Conservation (phyloP, 2,113 vertebrate genomes). For the Setophaga coronata region DNA sequence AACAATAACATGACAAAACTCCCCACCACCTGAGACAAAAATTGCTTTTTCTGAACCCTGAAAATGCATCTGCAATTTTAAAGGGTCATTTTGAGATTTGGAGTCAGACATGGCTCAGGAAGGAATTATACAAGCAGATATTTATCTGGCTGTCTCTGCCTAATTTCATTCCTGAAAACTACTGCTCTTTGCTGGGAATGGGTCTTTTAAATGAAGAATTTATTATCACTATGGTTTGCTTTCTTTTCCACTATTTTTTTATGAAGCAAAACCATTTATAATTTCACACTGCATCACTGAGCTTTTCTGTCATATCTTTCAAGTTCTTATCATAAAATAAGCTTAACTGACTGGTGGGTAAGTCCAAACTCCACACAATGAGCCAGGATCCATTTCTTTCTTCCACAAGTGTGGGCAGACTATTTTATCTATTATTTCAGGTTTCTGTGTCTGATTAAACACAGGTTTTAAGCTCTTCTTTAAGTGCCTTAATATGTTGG, state of each 20-base stretch:
- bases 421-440: not conserved
- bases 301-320: not conserved
- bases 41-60: not conserved
- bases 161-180: slow-evolving; percentile 14
- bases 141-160: not conserved
- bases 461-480: not conserved
- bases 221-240: not conserved
- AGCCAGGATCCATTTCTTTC: not conserved
- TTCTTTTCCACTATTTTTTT: not conserved
- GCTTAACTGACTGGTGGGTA: not conserved
- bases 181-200: not conserved
- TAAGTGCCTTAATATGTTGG: not conserved
- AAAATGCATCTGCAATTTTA: not conserved
- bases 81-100: not conserved
- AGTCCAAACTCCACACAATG: not conserved
- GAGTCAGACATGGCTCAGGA: not conserved
- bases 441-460: not conserved
- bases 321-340: not conserved
- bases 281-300: not conserved
- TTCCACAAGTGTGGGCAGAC: not conserved
- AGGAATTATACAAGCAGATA: not conserved
- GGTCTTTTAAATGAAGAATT: not conserved
- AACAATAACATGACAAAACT: not conserved
- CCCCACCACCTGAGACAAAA: not conserved
- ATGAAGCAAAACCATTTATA: not conserved